A percentile compares a stretch with the other conserved stretches of the same genome.
Conservation (phyloP, 1,140 invertebrate species). For the Nasonia giraulti region DNA sequence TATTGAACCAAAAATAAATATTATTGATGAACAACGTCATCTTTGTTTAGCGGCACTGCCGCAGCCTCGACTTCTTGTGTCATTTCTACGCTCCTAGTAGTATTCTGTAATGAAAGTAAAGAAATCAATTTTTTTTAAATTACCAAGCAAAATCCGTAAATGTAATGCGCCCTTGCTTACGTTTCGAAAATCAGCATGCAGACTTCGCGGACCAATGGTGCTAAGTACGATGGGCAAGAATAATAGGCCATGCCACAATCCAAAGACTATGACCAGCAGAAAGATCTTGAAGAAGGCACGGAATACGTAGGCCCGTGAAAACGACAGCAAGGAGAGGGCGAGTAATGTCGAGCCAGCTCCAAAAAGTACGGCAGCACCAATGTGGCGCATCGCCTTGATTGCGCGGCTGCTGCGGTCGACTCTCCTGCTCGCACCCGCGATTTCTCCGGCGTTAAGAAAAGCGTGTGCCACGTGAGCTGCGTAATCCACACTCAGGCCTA, state of each 20-base stretch:
- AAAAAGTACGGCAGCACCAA: slow-evolving; percentile 87
- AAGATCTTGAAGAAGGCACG: slow-evolving; percentile 89
- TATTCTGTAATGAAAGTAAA: slow-evolving; percentile 11
- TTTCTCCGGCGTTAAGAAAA: slow-evolving; percentile 77
- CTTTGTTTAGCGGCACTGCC: slow-evolving; percentile 55
- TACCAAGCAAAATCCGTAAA: not conserved
- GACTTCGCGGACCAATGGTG: slow-evolving; percentile 78
- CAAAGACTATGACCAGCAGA: slow-evolving; percentile 83
- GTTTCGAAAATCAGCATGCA: slow-evolving; percentile 52
- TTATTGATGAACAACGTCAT: slow-evolving; percentile 71
- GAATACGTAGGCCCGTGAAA: slow-evolving; percentile 87
- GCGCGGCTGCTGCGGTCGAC: slow-evolving; percentile 78
- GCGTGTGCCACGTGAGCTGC: slow-evolving; percentile 92
- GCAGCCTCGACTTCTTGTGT: slow-evolving; percentile 30
- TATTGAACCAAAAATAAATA: slow-evolving; percentile 76
- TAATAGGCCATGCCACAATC: slow-evolving; percentile 84
- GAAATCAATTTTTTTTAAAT: not conserved
- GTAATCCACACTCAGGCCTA: slow-evolving; percentile 92
- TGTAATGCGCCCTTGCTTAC: slow-evolving; percentile 24
- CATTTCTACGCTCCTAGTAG: not conserved
- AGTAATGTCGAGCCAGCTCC: slow-evolving; percentile 88
- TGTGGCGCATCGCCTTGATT: slow-evolving; percentile 82
- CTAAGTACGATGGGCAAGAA: slow-evolving; percentile 85
- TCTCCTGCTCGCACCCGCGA: slow-evolving; percentile 62
- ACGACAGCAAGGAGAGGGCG: slow-evolving; percentile 82